A percentile compares a stretch with the other conserved stretches of the same genome.
phyloP scores from a whole-genome alignment of 2,797 vertebrate species.

The Scomberomorus guttatus region DNA sequence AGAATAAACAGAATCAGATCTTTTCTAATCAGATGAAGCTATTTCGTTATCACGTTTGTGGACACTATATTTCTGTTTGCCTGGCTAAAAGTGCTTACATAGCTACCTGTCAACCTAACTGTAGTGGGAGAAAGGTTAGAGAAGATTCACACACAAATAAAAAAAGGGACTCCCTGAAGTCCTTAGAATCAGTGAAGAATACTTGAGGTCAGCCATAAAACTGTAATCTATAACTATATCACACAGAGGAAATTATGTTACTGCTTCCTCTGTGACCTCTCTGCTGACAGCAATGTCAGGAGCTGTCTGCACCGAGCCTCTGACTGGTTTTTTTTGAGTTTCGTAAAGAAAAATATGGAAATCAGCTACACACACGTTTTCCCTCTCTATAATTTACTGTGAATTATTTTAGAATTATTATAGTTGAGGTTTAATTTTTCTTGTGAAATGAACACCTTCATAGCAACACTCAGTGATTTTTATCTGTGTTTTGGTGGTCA shows the following conservation, averaged over 20 bases:
- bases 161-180: background rate
- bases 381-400: too few species aligned
- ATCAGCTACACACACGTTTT: too few species aligned
- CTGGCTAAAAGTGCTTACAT: background rate
- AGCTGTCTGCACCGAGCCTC: background rate
- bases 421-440: background rate
- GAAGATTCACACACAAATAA: background rate
- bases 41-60: background rate
- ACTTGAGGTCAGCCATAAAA: slow-evolving; percentile 3
- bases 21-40: background rate
- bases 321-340: background rate
- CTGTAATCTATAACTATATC: background rate
- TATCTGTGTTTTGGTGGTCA: too few species aligned
- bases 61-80: background rate
- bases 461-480: too few species aligned
- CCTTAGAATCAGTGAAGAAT: background rate
- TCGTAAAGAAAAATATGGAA: background rate
- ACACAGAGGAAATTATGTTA: background rate
- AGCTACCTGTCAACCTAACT: background rate
- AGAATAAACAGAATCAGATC: background rate
- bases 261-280: background rate
- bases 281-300: background rate
- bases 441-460: background rate
- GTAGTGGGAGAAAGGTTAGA: background rate
- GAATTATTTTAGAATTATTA: too few species aligned